These are phyloP conservation scores for Channa argus DNA, from an alignment of 2,113 vertebrate genomes.

Conservation along the genomic window DNA sequence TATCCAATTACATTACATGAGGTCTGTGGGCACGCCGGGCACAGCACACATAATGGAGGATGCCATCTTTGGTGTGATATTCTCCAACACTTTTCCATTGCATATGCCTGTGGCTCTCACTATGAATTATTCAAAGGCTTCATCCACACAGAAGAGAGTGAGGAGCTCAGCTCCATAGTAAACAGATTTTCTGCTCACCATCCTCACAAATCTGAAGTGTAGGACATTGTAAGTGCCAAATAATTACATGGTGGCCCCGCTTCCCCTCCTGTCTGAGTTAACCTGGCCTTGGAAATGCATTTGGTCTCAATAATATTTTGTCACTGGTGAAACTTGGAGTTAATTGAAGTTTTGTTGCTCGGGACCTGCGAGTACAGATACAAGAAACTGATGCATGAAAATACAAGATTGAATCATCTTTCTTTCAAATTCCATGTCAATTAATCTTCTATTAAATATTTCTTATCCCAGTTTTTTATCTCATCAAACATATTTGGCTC, in stretches of 20 bases:
- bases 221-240: conserved; percentile 75
- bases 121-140: conserved; percentile 85
- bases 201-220: conserved; percentile 80
- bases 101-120: conserved; percentile 79
- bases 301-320: conserved; percentile 57
- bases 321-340: conserved; percentile 52
- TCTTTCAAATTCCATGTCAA: conserved; percentile 39
- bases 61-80: conserved; percentile 76
- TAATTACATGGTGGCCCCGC: conserved; percentile 74
- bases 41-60: conserved; percentile 66
- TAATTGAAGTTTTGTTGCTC: conserved; percentile 58
- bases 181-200: conserved; percentile 85
- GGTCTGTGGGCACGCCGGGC: conserved; percentile 70
- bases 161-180: conserved; percentile 81
- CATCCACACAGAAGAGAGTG: conserved; percentile 75
- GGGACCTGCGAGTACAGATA: conserved; percentile 21
- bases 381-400: conserved; percentile 32
- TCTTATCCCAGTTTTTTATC: conserved; percentile 50
- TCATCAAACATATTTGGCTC: conserved; percentile 60
- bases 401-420: conserved; percentile 23
- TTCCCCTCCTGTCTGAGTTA: conserved; percentile 60
- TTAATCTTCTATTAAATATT: conserved; percentile 44
- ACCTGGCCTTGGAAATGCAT: conserved; percentile 64
- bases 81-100: conserved; percentile 73
- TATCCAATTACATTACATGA: conserved; percentile 75